A percentile compares a stretch with the other conserved stretches of the same genome.
These are phyloP conservation scores for Drosophila cardini DNA, from an alignment of 1,140 invertebrate genomes.

Conservation along the genomic window DNA sequence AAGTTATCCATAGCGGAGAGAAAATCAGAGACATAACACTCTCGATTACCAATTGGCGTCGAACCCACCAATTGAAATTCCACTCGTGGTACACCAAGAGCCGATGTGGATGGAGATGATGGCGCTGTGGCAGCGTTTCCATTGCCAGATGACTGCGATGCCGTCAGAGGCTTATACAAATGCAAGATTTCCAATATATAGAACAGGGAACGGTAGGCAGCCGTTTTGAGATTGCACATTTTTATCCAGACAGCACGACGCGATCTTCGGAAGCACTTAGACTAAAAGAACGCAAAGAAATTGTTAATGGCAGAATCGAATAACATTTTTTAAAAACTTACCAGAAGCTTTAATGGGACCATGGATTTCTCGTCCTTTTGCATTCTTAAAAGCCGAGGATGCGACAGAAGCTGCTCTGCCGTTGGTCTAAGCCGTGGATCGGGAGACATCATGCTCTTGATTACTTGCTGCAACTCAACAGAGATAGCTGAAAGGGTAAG, in stretches of 20 bases:
- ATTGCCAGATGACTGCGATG: conserved; percentile 17
- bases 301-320: not conserved
- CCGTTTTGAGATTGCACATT: conserved; percentile 76
- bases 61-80: conserved; percentile 65
- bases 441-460: conserved; percentile 87
- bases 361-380: conserved; percentile 63
- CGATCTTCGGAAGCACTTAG: conserved; percentile 65
- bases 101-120: conserved; percentile 39
- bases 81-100: conserved; percentile 25
- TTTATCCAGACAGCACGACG: conserved; percentile 67
- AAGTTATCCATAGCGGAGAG: conserved; percentile 55
- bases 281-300: conserved; percentile 25
- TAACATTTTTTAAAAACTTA: conserved; percentile 12
- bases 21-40: conserved; percentile 66
- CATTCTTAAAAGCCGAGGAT: conserved; percentile 66
- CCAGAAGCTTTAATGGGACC: conserved; percentile 58
- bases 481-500: conserved; percentile 85
- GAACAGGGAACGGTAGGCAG: conserved; percentile 60
- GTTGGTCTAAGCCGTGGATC: conserved; percentile 86
- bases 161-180: conserved; percentile 46
- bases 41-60: conserved; percentile 67
- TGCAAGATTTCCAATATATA: conserved; percentile 66
- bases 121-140: conserved; percentile 20
- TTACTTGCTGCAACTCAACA: conserved; percentile 86
- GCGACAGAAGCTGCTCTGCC: conserved; percentile 85